Evolutionary conservation across 2,797 vertebrate genomes (phyloP).

Genomic region (Rhinatrema bivittatum): DNA sequence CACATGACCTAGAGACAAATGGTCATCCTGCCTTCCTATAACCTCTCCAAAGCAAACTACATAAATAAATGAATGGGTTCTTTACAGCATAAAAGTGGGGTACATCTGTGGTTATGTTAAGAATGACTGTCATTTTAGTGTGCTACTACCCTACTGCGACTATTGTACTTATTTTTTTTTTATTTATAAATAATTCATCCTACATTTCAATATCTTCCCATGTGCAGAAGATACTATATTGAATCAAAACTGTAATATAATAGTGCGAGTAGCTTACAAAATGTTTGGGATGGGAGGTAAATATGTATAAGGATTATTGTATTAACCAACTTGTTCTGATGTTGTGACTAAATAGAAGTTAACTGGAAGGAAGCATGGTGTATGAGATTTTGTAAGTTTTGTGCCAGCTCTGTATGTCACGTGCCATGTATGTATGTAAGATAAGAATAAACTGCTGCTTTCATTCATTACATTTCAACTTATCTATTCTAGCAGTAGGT

Average conservation of each 20-base stretch:
- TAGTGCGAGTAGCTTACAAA: constrained; percentile 47
- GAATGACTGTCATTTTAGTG: too few relatives aligned
- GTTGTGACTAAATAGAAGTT: constrained; percentile 59
- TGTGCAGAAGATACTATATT: constrained; percentile 47
- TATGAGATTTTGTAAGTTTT: constrained; percentile 54
- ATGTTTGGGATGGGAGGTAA: constrained; percentile 27
- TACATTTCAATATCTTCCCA: constrained; percentile 49
- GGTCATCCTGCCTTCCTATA: too few relatives aligned
- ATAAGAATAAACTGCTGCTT: constrained; percentile 65
- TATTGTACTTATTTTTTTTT: constrained; percentile 43
- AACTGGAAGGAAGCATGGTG: constrained; percentile 57
- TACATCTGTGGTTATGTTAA: too few relatives aligned
- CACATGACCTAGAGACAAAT: too few relatives aligned
- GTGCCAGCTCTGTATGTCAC: constrained; percentile 60
- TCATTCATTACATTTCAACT: constrained; percentile 37
- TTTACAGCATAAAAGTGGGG: too few relatives aligned
- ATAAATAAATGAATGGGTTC: too few relatives aligned
- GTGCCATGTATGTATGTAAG: constrained; percentile 58
- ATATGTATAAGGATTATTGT: constrained; percentile 47
- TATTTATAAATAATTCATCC: constrained; percentile 51
- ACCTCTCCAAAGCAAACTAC: too few relatives aligned
- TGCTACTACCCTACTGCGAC: constrained; percentile 24
- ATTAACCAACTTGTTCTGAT: constrained; percentile 55
- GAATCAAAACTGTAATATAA: constrained; percentile 57
- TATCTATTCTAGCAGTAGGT: constrained; percentile 16